Conservation (phyloP, 2,113 vertebrate genomes). For the Aleadryas rufinucha region DNA sequence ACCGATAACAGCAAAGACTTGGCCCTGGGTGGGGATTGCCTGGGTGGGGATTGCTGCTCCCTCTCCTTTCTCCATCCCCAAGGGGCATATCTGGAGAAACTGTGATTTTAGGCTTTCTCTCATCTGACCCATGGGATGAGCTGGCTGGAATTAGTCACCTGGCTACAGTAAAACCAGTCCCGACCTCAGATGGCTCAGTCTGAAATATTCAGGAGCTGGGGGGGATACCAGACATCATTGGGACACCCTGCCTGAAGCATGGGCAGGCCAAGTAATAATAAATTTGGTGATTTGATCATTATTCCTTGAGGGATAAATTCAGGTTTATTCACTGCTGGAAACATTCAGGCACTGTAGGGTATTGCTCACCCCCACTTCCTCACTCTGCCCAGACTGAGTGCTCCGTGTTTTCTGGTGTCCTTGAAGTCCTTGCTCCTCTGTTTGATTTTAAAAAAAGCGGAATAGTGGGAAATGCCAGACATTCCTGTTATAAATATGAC, state of each 20-base stretch:
- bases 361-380: neutral
- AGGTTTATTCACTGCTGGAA: neutral
- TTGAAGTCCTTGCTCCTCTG: neutral
- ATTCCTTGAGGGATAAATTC: neutral
- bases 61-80: neutral
- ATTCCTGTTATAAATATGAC: neutral
- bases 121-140: neutral
- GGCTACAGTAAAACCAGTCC: neutral
- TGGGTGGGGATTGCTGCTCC: neutral
- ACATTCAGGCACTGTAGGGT: neutral
- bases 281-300: accelerated
- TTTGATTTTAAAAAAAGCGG: neutral
- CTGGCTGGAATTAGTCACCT: neutral
- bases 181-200: neutral
- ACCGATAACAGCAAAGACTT: neutral
- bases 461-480: neutral
- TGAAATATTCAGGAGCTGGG: neutral
- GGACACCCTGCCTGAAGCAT: neutral
- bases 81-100: neutral
- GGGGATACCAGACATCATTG: neutral
- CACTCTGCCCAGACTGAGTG: neutral
- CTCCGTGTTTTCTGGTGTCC: neutral
- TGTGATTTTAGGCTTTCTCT: neutral
- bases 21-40: neutral
- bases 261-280: neutral